Base-by-base conservation (phyloP, 2,888 invertebrate genomes). In the Ophion ventricosus region DNA sequence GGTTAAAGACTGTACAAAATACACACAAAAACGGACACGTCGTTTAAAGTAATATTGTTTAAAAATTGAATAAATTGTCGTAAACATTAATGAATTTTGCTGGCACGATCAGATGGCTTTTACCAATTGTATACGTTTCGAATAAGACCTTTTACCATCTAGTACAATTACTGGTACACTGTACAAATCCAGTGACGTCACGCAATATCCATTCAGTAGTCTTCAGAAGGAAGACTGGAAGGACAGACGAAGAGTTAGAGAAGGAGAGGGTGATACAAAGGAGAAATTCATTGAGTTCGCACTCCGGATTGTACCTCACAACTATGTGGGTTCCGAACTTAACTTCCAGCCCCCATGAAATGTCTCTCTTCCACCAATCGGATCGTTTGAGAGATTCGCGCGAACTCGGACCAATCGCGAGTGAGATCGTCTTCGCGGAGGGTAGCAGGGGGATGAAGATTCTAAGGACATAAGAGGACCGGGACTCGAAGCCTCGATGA, bases 391-490 rank as follows among this genome's bases (percentile, higher is more conserved):
- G 67, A 73, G 66, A 63, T 81, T 72, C 79, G 56, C 85, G 73
- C 66, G 70, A 75, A 23, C 85, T 78, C 75, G 88, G 88, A 91
- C 93, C 92, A 93, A 92, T 92, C 88, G 87, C 84, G 86, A 69
- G 74, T 69, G 79, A 86, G 87, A 90, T 92, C 87, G 87, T 90
- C 89, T 89, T 88, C 87, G 88, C 57, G 69, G 78, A 74, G 77
- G 82, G 59, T 23, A 23, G 81, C 70, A 73, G 79, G 80, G 78
- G 87, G 88, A 91, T 89, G 91, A 92, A 89, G 89, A 59, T 59
- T 1, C 88, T 89, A 89, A 91, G 89, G 86, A 89, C 88, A 92
- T 93, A 93, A 93, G 91, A 92, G 89, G 87, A 88, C 86, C 88
- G 75, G 89, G 87, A 87, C 83, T 87, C 86, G 84, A 85, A 87